Base-by-base conservation (phyloP, 1,140 invertebrate genomes). In the Drosophila carrolli region DNA sequence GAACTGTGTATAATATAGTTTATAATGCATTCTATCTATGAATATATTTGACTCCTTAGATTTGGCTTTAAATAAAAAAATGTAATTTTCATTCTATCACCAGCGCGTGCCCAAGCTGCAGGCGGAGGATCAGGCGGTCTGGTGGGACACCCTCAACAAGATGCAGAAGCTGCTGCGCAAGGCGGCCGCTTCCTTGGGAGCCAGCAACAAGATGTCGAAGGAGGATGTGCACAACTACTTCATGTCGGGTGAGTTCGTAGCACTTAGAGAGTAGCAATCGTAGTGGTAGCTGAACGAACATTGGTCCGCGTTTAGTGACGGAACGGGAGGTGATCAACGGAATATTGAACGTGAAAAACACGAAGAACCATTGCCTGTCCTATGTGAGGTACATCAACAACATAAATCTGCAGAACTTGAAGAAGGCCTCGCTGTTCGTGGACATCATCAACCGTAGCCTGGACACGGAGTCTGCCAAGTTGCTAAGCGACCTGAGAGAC, bases 191-290 rank as follows among this genome's bases (percentile, higher is more conserved):
- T 97, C 97, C 3, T 93, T 99, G 11, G 97, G 95, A 79, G 96
- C 97, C 51, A 94, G 94, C 73, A 97, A 96, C 4, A 97, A 97
- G 93, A 96, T 99, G 86, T 96, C 96, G 83, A 96, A 97, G 79
- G 98, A 99, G 50, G 96, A 96, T 13, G 98, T 98, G 95, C 98
- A 99, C 82, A 99, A 99, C 93, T 99, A 99, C 93, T 99, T 98
- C 88, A 99, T 99, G 98, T 99, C 98, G 62, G 98, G 98, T 99
- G 94, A 93, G 71, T 71, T 11, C 35, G 14, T 66, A 55, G 44
- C 32, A 14, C 6, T 1, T 27, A 60, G 41, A 5, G 32, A 35
- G 57, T 61, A 54, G 70, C 5, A 32, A 40, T 16, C 9, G 72
- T 67, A 76, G 61, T 40, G 27, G 43, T 76, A 59, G 54, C 57